Evolutionary conservation across 2,797 vertebrate species (phyloP).

Genomic region (Hippocampus kuda): DNA sequence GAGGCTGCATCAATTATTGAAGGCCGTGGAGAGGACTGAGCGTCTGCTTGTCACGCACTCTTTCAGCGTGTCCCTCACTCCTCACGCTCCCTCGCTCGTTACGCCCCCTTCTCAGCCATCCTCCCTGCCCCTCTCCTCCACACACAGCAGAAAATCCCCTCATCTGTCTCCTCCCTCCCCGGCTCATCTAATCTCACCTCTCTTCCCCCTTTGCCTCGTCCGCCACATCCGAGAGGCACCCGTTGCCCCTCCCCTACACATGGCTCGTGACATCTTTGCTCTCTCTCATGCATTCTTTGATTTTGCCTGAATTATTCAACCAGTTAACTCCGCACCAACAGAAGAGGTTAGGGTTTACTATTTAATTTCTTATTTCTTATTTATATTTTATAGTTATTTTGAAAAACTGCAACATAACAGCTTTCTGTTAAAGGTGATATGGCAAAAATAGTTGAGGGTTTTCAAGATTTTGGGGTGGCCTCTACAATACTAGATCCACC

Average conservation of each 20-base stretch:
- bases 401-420: too few species aligned
- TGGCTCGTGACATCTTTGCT: constrained; percentile 42
- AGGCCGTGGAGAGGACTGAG: constrained; percentile 51
- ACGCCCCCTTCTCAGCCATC: constrained; percentile 5
- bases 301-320: constrained; percentile 57
- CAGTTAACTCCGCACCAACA: neutral
- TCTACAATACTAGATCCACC: too few species aligned
- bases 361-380: too few species aligned
- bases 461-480: too few species aligned
- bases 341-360: neutral
- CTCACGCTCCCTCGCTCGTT: constrained; percentile 29
- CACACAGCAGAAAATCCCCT: constrained; percentile 33
- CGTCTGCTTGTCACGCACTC: constrained; percentile 56
- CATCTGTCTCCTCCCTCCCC: constrained; percentile 14
- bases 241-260: constrained; percentile 17
- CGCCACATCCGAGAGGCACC: constrained; percentile 12
- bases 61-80: constrained; percentile 13
- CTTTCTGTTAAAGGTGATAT: too few species aligned
- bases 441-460: too few species aligned
- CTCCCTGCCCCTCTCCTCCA: neutral
- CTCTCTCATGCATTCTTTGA: constrained; percentile 33
- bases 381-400: too few species aligned
- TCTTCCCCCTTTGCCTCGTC: neutral
- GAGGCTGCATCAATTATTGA: constrained; percentile 69
- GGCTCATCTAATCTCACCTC: neutral